These are phyloP conservation scores for Bathynomus jamesi DNA, from an alignment of 1,140 invertebrate species.

Conservation along the genomic window DNA sequence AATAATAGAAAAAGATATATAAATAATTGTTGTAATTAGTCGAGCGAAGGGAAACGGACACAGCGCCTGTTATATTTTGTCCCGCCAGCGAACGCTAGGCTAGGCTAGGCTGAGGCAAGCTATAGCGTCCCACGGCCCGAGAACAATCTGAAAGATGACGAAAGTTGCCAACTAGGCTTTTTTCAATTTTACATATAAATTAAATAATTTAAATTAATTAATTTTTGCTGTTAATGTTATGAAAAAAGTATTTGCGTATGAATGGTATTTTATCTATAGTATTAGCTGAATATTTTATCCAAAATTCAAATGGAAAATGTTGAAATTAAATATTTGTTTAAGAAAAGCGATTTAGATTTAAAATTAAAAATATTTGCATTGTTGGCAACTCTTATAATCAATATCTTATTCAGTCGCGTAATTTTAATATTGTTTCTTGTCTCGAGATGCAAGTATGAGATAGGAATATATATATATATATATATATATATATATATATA, in stretches of 20 bases:
- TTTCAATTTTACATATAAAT: too few relatives aligned
- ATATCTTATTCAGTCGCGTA: conserved; percentile 1
- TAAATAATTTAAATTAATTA: too few relatives aligned
- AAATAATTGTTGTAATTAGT: neutral
- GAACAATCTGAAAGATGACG: conserved; percentile 1
- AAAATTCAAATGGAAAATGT: too few relatives aligned
- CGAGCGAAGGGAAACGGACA: neutral
- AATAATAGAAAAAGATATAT: neutral
- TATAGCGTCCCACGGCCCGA: neutral
- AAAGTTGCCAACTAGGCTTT: neutral
- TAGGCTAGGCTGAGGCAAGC: neutral
- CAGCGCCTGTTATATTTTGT: neutral
- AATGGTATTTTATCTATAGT: too few relatives aligned
- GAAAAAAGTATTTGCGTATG: too few relatives aligned
- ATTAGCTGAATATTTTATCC: too few relatives aligned
- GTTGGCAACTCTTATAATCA: conserved; percentile 1
- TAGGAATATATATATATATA: conserved; percentile 3
- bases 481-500: neutral
- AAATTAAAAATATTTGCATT: conserved; percentile 2
- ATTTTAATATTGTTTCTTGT: neutral
- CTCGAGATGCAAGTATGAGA: neutral
- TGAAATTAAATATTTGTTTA: too few relatives aligned
- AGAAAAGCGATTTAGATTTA: neutral
- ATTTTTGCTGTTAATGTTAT: too few relatives aligned
- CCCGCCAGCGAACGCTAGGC: neutral